These are phyloP conservation scores for Poecilia picta DNA, from an alignment of 2,797 vertebrate genomes.

Conservation along the genomic window DNA sequence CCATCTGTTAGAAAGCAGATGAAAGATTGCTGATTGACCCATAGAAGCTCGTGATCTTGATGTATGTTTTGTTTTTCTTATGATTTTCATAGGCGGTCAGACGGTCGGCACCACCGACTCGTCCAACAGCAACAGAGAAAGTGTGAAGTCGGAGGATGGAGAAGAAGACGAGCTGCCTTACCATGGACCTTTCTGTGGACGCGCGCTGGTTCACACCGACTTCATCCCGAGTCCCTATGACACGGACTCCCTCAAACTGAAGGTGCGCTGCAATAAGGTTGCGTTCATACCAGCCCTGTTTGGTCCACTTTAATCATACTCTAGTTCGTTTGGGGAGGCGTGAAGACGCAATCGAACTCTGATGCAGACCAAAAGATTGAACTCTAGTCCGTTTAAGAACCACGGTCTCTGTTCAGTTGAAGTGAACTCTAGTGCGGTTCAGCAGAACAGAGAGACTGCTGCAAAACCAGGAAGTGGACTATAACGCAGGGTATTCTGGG, in stretches of 20 bases:
- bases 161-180: constrained; percentile 96
- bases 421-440: no score
- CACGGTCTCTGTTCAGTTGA: no score
- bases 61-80: constrained; percentile 11
- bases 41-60: background rate
- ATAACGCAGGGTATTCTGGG: no score
- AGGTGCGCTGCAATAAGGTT: constrained; percentile 71
- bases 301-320: no score
- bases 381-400: no score
- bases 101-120: constrained; percentile 98
- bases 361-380: no score
- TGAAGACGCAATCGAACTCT: no score
- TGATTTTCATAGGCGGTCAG: constrained; percentile 87
- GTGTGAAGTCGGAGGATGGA: constrained; percentile 96
- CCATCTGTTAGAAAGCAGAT: background rate
- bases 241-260: constrained; percentile 93
- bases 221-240: constrained; percentile 94
- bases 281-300: no score
- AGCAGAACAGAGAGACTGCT: no score
- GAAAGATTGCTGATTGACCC: constrained; percentile 5
- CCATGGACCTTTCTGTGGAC: constrained; percentile 94
- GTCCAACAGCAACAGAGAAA: constrained; percentile 96
- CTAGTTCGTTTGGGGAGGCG: no score
- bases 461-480: no score
- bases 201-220: constrained; percentile 90